Conservation (phyloP, 2,113 vertebrate species). For the Lepus europaeus region DNA sequence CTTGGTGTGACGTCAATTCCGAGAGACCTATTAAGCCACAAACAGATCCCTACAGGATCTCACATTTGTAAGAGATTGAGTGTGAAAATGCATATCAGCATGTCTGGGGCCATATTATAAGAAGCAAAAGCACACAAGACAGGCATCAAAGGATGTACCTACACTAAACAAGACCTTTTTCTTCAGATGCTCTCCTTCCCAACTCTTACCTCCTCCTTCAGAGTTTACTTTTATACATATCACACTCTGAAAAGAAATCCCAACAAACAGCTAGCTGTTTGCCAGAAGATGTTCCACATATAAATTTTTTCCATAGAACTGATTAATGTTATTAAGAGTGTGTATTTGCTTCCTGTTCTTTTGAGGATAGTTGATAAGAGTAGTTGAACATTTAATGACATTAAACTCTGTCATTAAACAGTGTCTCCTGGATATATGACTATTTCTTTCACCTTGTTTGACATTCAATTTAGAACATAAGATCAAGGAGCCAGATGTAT, state of each 20-base stretch:
- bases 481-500: not conserved
- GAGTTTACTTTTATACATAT: conserved; percentile 29
- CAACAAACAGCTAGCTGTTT: not conserved
- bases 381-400: not conserved
- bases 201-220: not conserved
- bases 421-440: not conserved
- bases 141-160: not conserved
- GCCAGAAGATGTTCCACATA: not conserved
- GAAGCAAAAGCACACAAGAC: not conserved
- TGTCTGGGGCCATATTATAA: not conserved
- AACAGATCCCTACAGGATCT: not conserved
- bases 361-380: not conserved
- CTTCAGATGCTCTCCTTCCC: not conserved
- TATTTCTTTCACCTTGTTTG: not conserved
- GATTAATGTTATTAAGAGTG: not conserved
- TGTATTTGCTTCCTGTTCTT: not conserved
- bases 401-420: not conserved
- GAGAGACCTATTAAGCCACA: not conserved
- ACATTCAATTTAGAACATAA: conserved; percentile 8
- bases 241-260: conserved; percentile 2
- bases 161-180: not conserved
- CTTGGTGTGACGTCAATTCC: not conserved
- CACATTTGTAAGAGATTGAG: not conserved
- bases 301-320: not conserved
- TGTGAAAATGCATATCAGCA: conserved; percentile 30